phyloP scores from a whole-genome alignment of 2,888 invertebrate species.

The Nymphalis urticae region DNA sequence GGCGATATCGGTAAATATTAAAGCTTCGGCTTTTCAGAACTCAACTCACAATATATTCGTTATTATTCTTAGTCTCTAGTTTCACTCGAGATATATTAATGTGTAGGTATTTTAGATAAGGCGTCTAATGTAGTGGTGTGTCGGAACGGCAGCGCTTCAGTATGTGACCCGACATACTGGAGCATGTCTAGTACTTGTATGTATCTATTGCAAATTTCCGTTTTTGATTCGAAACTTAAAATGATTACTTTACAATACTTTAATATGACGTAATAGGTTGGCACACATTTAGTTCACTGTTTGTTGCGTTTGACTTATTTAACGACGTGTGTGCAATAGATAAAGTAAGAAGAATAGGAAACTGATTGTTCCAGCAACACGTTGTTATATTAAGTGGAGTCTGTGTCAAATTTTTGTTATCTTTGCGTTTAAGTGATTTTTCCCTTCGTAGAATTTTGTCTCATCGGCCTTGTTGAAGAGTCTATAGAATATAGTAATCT shows the following conservation, averaged over 20 bases:
- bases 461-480: no score
- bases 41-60: no score
- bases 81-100: no score
- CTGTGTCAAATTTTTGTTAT: no score
- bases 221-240: neutral
- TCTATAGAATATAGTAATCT: neutral
- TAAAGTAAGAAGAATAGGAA: neutral
- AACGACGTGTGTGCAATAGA: neutral
- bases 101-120: no score
- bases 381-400: neutral
- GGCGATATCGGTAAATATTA: no score
- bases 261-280: no score
- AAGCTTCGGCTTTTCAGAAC: no score
- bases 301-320: no score
- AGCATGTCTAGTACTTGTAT: neutral
- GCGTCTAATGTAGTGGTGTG: neutral
- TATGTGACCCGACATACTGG: conserved; percentile 6
- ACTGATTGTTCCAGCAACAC: neutral
- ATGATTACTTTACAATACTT: neutral
- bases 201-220: neutral
- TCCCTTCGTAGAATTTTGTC: no score
- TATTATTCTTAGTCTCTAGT: no score
- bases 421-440: no score
- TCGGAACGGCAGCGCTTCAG: neutral
- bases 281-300: neutral